These are phyloP conservation scores for Polydrusus pterygomalis DNA, from an alignment of 2,888 invertebrate genomes.

Conservation along the genomic window DNA sequence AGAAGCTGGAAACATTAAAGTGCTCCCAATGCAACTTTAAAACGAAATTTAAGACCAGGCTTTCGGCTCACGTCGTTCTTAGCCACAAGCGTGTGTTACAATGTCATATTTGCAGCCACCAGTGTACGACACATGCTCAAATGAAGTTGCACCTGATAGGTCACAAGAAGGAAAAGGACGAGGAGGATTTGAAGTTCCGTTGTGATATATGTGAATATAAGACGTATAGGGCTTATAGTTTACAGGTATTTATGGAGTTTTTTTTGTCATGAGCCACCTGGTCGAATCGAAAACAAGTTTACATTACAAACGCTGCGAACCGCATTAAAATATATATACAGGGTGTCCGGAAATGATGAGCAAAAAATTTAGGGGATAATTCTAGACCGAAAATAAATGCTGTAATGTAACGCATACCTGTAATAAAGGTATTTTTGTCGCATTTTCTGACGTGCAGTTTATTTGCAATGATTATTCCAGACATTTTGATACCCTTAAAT, in stretches of 20 bases:
- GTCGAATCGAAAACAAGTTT: no score
- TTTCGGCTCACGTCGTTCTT: neutral
- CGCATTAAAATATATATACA: no score
- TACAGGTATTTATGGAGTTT: neutral
- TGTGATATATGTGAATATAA: constrained; percentile 24
- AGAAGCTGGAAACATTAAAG: neutral
- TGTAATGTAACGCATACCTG: no score
- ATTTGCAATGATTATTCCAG: neutral
- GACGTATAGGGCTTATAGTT: constrained; percentile 12
- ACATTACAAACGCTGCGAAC: no score
- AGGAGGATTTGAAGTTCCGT: constrained; percentile 16
- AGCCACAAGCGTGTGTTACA: neutral
- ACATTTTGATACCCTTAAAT: neutral
- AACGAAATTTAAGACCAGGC: neutral
- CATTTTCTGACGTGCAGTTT: no score
- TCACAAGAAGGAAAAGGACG: neutral
- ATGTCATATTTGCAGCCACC: neutral
- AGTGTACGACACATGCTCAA: neutral
- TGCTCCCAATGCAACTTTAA: neutral
- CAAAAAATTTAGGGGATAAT: no score
- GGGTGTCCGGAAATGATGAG: no score
- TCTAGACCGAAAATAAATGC: no score
- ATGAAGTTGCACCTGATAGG: neutral
- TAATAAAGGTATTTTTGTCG: no score
- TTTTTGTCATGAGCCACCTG: no score